A percentile compares a stretch with the other conserved stretches of the same genome.
These are phyloP conservation scores for Tretioscincus oriximinensis DNA, from an alignment of 2,113 vertebrate genomes.

Conservation along the genomic window DNA sequence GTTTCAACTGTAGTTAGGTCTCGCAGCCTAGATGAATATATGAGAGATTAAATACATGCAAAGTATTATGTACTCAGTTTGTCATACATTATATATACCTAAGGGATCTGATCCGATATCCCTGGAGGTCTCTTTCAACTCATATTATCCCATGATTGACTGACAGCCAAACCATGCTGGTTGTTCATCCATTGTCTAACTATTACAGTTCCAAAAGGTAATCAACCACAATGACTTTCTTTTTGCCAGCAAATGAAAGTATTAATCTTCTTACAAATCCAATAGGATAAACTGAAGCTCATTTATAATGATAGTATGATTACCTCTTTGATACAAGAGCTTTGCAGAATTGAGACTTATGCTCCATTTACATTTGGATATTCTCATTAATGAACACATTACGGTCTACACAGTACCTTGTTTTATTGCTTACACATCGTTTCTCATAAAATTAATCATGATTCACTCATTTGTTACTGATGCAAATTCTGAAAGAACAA, in stretches of 20 bases:
- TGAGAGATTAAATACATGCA: no score
- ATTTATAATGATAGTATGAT: background rate
- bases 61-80: no score
- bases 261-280: background rate
- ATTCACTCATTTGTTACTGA: background rate
- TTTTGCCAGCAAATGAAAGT: background rate
- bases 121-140: no score
- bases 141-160: no score
- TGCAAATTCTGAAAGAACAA: background rate
- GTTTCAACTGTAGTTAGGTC: no score
- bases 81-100: no score
- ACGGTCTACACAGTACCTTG: background rate
- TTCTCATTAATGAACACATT: background rate
- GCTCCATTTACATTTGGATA: background rate
- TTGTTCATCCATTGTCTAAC: background rate
- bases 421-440: slow-evolving; percentile 4
- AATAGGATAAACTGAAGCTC: background rate
- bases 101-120: no score
- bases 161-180: background rate
- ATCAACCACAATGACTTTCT: background rate
- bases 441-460: slow-evolving; percentile 9
- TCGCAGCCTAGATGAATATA: no score
- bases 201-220: background rate
- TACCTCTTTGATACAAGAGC: slow-evolving; percentile 4
- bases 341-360: background rate